Conservation (phyloP, 2,797 vertebrate species). For the Anas bahamensis region DNA sequence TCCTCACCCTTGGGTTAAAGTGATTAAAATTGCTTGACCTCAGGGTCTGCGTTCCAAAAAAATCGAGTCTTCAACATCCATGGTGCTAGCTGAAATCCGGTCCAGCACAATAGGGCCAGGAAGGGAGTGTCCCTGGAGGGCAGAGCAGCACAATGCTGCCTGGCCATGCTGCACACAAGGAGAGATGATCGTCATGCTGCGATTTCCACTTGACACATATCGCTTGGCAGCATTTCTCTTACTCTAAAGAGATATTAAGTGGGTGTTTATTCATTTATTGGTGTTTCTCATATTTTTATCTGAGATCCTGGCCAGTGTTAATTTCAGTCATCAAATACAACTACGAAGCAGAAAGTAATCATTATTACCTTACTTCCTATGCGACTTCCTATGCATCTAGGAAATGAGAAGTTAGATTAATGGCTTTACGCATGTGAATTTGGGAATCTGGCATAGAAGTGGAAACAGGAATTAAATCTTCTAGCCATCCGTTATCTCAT, state of each 20-base stretch:
- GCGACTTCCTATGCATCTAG: neutral
- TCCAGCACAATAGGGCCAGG: slow-evolving; percentile 16
- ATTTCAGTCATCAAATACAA: neutral
- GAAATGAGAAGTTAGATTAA: slow-evolving; percentile 15
- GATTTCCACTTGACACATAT: neutral
- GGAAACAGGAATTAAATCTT: neutral
- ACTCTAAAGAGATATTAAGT: neutral
- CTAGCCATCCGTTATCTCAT: neutral
- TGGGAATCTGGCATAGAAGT: neutral
- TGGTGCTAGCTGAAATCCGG: neutral
- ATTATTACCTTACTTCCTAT: neutral
- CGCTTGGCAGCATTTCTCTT: neutral
- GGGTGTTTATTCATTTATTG: neutral
- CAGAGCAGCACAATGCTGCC: neutral
- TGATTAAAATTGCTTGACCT: neutral
- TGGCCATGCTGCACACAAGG: rapidly evolving
- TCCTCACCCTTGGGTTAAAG: neutral
- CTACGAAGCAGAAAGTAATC: neutral
- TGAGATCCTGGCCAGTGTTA: neutral
- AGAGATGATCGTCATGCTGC: neutral
- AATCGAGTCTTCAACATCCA: neutral
- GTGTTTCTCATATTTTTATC: neutral
- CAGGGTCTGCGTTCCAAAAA: neutral
- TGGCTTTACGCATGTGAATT: neutral
- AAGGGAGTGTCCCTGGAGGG: neutral